phyloP scores from a whole-genome alignment of 2,888 invertebrate species.

The Papilio demoleus region DNA sequence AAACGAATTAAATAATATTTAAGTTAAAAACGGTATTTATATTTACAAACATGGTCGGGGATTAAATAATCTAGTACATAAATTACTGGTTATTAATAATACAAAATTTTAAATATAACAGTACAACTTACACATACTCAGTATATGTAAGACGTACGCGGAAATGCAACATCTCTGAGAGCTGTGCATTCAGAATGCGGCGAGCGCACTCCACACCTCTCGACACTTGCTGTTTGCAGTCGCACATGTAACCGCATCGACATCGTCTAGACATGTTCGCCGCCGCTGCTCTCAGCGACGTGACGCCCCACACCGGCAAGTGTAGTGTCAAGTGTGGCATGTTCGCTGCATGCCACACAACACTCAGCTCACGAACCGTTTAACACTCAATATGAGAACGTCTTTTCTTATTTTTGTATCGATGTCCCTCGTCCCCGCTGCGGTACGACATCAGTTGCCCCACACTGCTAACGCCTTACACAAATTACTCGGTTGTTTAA shows the following conservation, averaged over 20 bases:
- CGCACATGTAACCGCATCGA: background rate
- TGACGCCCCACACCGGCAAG: background rate
- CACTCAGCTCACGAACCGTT: background rate
- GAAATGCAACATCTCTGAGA: background rate
- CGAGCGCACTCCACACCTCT: background rate
- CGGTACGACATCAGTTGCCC: background rate
- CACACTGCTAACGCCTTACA: no score
- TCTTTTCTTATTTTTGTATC: background rate
- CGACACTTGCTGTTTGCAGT: background rate
- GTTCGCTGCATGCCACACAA: background rate
- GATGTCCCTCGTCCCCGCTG: background rate
- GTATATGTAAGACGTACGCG: background rate
- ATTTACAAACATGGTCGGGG: no score
- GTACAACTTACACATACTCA: no score
- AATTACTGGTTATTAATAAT: no score
- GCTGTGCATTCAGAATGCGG: background rate
- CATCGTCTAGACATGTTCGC: conserved; percentile 2
- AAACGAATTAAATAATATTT: no score
- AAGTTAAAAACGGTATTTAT: no score
- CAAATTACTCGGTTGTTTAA: no score
- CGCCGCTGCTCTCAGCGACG: background rate
- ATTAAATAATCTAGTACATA: no score
- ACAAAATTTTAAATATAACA: no score
- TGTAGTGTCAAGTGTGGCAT: background rate
- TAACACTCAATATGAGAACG: background rate